Evolutionary conservation across 2,888 invertebrate species (phyloP).

Genomic region (Xanthorhoe spadicearia): DNA sequence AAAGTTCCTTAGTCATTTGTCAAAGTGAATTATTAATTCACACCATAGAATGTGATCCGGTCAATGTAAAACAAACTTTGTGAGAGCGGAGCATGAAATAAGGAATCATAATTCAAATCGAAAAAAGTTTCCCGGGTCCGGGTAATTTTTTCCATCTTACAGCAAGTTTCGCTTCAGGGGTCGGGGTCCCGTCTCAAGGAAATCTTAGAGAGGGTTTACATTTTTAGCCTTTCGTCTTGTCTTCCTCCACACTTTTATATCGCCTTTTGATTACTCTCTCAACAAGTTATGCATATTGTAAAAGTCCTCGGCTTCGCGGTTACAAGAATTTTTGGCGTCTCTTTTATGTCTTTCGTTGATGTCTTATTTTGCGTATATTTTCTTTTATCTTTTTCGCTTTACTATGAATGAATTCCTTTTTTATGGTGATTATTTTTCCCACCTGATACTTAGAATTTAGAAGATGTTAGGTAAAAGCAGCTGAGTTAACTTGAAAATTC

Average conservation of each 20-base stretch:
- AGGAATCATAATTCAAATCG: constrained; percentile 85
- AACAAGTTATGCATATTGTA: constrained; percentile 85
- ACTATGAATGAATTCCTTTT: constrained; percentile 71
- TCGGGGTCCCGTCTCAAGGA: constrained; percentile 72
- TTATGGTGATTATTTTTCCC: constrained; percentile 58
- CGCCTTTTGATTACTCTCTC: constrained; percentile 85
- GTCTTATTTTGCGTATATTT: constrained; percentile 67
- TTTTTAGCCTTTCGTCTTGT: constrained; percentile 84
- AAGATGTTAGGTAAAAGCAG: constrained; percentile 20
- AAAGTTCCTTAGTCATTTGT: constrained; percentile 28
- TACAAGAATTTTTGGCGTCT: constrained; percentile 72
- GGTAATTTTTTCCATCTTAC: constrained; percentile 84
- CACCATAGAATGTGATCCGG: constrained; percentile 68
- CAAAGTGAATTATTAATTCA: constrained; percentile 67
- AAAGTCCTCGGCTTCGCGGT: constrained; percentile 70
- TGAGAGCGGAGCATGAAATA: constrained; percentile 79
- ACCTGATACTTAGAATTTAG: constrained; percentile 33
- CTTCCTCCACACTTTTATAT: constrained; percentile 82
- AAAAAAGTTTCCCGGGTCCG: constrained; percentile 79
- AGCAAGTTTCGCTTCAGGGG: constrained; percentile 79
- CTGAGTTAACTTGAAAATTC: constrained; percentile 20
- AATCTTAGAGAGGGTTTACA: constrained; percentile 82
- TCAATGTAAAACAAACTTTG: constrained; percentile 78
- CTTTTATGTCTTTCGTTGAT: constrained; percentile 70
- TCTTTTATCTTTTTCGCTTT: constrained; percentile 70